Percentiles rank a stretch among this genome's conserved stretches.
Conservation (phyloP, 2,888 invertebrate species). For the Tenthredo scrophulariae region DNA sequence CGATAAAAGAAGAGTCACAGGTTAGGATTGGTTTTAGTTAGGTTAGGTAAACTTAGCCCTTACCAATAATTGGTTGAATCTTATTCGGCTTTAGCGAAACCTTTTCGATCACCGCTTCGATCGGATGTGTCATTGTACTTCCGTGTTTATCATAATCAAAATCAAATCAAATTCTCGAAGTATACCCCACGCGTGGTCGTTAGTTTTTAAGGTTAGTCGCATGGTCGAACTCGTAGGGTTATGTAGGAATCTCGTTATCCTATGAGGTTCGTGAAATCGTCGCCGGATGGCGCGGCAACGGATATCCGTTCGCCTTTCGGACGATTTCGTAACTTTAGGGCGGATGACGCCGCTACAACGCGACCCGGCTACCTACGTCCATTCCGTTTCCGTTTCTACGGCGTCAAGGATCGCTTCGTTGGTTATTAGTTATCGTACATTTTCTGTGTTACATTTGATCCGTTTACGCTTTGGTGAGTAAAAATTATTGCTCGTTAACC, state of each 20-base stretch:
- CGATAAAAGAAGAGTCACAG: neutral
- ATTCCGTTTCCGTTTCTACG: conserved; percentile 49
- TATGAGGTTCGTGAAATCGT: neutral
- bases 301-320: neutral
- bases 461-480: conserved; percentile 15
- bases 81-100: conserved; percentile 68
- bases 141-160: neutral
- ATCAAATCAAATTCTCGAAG: neutral
- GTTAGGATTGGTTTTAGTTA: neutral
- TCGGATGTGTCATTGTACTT: conserved; percentile 63
- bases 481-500: neutral
- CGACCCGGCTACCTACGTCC: conserved; percentile 42
- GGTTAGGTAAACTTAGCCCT: conserved; percentile 21
- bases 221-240: neutral
- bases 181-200: neutral
- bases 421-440: neutral
- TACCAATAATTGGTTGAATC: conserved; percentile 74
- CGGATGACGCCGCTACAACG: conserved; percentile 9
- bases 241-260: neutral
- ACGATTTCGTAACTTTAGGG: neutral
- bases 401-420: neutral
- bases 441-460: neutral
- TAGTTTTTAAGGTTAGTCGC: neutral
- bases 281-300: neutral
- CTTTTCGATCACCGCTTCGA: conserved; percentile 69